phyloP scores from a whole-genome alignment of 2,888 invertebrate genomes.

The Xanthorhoe spadicearia region DNA sequence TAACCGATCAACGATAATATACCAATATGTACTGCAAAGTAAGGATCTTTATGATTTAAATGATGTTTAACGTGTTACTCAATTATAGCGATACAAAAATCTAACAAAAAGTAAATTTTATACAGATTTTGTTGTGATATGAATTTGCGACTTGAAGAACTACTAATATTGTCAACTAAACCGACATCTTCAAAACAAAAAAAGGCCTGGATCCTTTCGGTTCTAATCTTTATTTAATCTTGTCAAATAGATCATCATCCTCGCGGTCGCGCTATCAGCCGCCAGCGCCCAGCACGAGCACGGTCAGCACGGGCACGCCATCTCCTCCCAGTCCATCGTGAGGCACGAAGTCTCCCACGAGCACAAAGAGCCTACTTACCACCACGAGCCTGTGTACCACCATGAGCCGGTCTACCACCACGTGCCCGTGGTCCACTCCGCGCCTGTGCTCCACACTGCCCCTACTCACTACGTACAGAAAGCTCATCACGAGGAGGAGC shows the following conservation, averaged over 20 bases:
- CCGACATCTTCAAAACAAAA: no score
- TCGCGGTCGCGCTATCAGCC: constrained; percentile 46
- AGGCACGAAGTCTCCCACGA: constrained; percentile 49
- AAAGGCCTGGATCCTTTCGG: not conserved
- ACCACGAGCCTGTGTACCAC: constrained; percentile 39
- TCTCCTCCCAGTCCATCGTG: constrained; percentile 55
- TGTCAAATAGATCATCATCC: constrained; percentile 42
- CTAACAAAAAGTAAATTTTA: no score
- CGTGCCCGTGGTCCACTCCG: constrained; percentile 37
- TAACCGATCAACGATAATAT: constrained; percentile 47
- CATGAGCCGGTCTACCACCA: constrained; percentile 40
- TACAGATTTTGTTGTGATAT: no score
- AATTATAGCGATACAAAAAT: no score
- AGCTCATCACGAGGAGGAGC: constrained; percentile 50
- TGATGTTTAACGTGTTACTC: no score
- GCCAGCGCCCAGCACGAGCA: constrained; percentile 58
- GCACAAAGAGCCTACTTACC: constrained; percentile 31
- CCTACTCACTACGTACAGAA: constrained; percentile 41
- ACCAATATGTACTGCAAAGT: constrained; percentile 62
- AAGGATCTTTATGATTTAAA: constrained; percentile 38
- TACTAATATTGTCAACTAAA: no score
- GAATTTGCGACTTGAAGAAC: no score
- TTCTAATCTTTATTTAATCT: no score
- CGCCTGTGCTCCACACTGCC: constrained; percentile 38
- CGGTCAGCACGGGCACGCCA: constrained; percentile 46